These are phyloP conservation scores for Chionis minor DNA, from an alignment of 2,113 vertebrate genomes.

Conservation along the genomic window DNA sequence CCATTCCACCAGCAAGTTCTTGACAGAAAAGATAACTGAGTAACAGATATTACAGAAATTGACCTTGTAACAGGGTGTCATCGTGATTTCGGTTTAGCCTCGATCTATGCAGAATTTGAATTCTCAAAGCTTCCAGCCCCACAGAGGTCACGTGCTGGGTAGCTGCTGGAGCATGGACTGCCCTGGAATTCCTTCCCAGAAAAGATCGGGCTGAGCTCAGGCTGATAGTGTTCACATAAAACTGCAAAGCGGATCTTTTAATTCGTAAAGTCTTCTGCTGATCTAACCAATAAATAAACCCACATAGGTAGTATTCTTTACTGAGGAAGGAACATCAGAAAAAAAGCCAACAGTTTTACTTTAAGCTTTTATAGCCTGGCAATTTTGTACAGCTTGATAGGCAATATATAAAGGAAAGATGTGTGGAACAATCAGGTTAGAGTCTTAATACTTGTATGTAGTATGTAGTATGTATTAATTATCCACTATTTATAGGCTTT, in stretches of 20 bases:
- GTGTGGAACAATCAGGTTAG: not conserved
- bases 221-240: not conserved
- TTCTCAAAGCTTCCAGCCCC: not conserved
- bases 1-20: not conserved
- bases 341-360: not conserved
- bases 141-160: not conserved
- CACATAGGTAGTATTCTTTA: not conserved
- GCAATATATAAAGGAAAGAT: not conserved
- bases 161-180: not conserved
- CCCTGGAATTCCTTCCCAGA: not conserved
- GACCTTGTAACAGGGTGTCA: not conserved
- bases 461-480: not conserved
- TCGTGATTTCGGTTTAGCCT: not conserved
- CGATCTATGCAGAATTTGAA: accelerated
- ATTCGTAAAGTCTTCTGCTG: not conserved
- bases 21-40: not conserved
- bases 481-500: not conserved
- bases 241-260: not conserved
- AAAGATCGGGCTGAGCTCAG: not conserved
- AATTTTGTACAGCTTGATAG: not conserved
- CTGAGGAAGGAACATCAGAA: not conserved
- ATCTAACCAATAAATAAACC: not conserved
- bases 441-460: not conserved
- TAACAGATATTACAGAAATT: not conserved
- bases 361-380: not conserved